These are phyloP conservation scores for Chrosomus eos DNA, from an alignment of 2,797 vertebrate species.

Conservation along the genomic window DNA sequence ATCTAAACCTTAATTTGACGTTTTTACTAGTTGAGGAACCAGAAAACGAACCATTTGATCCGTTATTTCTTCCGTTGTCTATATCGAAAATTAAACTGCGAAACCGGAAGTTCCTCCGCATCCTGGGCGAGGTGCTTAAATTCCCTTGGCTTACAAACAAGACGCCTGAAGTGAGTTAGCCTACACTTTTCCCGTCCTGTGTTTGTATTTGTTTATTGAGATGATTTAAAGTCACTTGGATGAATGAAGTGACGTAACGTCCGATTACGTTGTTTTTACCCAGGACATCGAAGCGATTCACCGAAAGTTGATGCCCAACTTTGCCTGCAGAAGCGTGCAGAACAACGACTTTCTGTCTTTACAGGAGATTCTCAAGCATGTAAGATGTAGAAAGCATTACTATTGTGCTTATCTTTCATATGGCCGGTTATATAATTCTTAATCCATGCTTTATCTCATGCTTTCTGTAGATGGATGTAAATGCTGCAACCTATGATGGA, in stretches of 20 bases:
- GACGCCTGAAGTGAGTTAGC: conserved; percentile 27
- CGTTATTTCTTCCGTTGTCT: neutral
- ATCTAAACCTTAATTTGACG: neutral
- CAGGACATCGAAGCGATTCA: neutral
- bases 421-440: neutral
- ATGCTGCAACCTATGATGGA: conserved; percentile 38
- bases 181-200: neutral
- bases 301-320: neutral
- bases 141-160: conserved; percentile 17
- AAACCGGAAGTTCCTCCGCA: neutral
- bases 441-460: neutral
- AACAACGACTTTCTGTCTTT: conserved; percentile 44
- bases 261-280: neutral
- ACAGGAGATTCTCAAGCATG: conserved; percentile 38
- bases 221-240: neutral
- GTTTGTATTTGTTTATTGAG: neutral
- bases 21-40: neutral
- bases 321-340: conserved; percentile 37
- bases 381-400: neutral
- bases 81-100: neutral
- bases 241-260: neutral
- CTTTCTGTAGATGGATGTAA: conserved; percentile 40
- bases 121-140: conserved; percentile 1
- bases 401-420: neutral
- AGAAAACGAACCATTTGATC: neutral